Conservation (phyloP, 2,797 vertebrate species). For the Gymnodraco acuticeps region DNA sequence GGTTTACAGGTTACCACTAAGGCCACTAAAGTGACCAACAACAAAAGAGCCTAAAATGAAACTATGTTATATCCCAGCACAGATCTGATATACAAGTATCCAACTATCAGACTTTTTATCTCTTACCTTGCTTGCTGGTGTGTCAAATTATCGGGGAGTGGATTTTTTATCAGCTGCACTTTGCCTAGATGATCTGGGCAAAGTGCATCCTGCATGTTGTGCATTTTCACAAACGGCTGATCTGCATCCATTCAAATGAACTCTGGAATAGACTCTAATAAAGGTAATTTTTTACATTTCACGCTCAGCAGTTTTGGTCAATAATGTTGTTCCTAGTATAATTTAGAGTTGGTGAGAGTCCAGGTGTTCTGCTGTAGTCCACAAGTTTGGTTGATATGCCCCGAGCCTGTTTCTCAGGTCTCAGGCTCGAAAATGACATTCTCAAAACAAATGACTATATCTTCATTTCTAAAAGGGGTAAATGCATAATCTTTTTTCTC, state of each 20-base stretch:
- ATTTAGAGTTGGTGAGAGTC: neutral
- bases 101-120: constrained; percentile 45
- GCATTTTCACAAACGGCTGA: constrained; percentile 29
- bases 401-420: too few relatives aligned
- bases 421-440: too few relatives aligned
- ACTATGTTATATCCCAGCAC: neutral
- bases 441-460: too few relatives aligned
- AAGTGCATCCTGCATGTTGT: constrained; percentile 73
- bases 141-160: constrained; percentile 72
- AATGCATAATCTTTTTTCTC: too few relatives aligned
- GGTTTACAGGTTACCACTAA: neutral
- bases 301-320: constrained; percentile 2
- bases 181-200: constrained; percentile 75
- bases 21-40: constrained; percentile 3
- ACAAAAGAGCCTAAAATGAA: neutral
- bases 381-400: neutral
- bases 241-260: constrained; percentile 46
- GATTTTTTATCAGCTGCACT: constrained; percentile 80
- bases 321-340: neutral
- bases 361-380: neutral
- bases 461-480: too few relatives aligned
- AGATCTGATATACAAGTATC: constrained; percentile 7
- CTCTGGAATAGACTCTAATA: constrained; percentile 33
- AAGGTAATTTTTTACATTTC: constrained; percentile 66
- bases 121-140: constrained; percentile 44